These are phyloP conservation scores for Peromyscus nudipes DNA, from an alignment of 2,797 vertebrate genomes.

Conservation along the genomic window DNA sequence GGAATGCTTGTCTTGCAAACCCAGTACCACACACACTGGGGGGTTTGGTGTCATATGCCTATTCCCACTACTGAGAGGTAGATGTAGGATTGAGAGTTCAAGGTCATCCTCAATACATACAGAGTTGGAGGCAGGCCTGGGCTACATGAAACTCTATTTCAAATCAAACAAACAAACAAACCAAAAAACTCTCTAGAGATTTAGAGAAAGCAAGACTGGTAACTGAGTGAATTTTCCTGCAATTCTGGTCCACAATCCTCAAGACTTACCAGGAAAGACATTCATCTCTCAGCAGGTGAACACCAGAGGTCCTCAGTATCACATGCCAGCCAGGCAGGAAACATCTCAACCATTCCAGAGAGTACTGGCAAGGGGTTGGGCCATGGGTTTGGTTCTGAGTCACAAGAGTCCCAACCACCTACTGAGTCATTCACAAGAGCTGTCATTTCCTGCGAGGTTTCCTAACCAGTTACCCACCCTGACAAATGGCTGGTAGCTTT, in stretches of 20 bases:
- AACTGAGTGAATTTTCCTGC: background rate
- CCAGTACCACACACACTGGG: background rate
- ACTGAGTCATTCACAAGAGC: constrained; percentile 79
- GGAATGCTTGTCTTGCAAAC: background rate
- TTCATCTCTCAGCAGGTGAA: constrained; percentile 28
- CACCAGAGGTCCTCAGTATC: constrained; percentile 78
- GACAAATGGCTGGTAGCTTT: constrained; percentile 34
- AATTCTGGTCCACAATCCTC: background rate
- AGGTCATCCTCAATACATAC: background rate
- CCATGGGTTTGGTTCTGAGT: constrained; percentile 81
- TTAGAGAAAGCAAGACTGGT: background rate
- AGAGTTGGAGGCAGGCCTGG: background rate
- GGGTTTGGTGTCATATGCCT: too few species aligned
- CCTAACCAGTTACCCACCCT: constrained; percentile 58
- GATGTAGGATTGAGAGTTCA: background rate
- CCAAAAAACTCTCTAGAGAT: background rate
- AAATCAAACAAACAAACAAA: background rate
- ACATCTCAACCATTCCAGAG: constrained; percentile 2
- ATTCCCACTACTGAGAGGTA: too few species aligned
- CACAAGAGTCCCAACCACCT: constrained; percentile 73
- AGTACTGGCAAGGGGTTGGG: constrained; percentile 54
- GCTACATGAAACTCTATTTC: background rate
- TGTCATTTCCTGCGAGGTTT: constrained; percentile 79
- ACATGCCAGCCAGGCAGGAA: background rate
- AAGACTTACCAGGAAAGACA: background rate